A percentile compares a stretch with the other conserved stretches of the same genome.
phyloP scores from a whole-genome alignment of 2,888 invertebrate species.

The Agrotis puta region DNA sequence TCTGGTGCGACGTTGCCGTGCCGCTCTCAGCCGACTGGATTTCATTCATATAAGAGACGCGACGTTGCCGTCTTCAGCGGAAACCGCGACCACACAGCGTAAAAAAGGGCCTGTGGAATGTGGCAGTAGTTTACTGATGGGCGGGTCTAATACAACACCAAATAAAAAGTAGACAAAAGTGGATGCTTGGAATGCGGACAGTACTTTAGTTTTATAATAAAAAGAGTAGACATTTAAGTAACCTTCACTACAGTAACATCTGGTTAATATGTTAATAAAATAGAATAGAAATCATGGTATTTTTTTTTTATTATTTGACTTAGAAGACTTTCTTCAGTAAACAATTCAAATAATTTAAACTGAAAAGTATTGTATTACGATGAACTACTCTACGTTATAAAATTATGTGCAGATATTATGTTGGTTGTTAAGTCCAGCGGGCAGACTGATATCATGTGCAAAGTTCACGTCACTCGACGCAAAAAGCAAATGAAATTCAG shows the following conservation, averaged over 20 bases:
- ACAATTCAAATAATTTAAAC: slow-evolving; percentile 1
- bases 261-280: background rate
- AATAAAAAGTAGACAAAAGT: slow-evolving; percentile 84
- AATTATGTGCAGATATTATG: slow-evolving; percentile 12
- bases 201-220: slow-evolving; percentile 69
- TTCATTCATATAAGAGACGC: slow-evolving; percentile 91
- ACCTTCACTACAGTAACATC: slow-evolving; percentile 14
- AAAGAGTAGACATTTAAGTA: slow-evolving; percentile 12
- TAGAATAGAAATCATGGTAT: background rate
- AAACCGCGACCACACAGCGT: slow-evolving; percentile 91
- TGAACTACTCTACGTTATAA: slow-evolving; percentile 2
- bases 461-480: slow-evolving; percentile 75
- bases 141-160: slow-evolving; percentile 85
- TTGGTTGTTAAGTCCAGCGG: slow-evolving; percentile 52
- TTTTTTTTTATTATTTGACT: too few relatives aligned
- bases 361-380: background rate
- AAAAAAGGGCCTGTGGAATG: slow-evolving; percentile 90
- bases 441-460: slow-evolving; percentile 68
- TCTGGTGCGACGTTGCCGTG: slow-evolving; percentile 89
- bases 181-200: slow-evolving; percentile 85
- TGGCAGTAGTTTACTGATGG: slow-evolving; percentile 88
- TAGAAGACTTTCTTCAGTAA: background rate
- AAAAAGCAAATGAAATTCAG: slow-evolving; percentile 89
- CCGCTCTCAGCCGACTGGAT: slow-evolving; percentile 88
- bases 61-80: slow-evolving; percentile 90